These are phyloP conservation scores for Hydractinia echinata DNA, from an alignment of 30 jellyfish, hydroid and myxozoan species.

Conservation along the genomic window DNA sequence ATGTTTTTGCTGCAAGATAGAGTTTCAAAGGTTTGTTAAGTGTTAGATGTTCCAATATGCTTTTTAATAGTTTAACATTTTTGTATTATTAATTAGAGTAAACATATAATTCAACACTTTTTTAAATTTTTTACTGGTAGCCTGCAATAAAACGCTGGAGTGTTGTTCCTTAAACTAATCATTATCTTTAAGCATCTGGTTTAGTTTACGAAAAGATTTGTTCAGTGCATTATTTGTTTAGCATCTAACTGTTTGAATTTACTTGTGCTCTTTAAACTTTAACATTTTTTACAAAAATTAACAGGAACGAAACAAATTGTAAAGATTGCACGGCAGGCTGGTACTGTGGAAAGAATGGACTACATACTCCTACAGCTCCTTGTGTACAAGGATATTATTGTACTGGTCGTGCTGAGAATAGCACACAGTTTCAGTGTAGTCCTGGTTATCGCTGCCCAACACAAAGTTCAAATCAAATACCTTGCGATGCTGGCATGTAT, in stretches of 20 bases:
- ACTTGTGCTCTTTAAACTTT: neutral
- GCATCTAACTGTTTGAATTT: neutral
- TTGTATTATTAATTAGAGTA: neutral
- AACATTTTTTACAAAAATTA: too few species aligned
- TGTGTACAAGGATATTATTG: constrained; percentile 88
- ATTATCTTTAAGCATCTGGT: too few species aligned
- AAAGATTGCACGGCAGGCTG: constrained; percentile 86
- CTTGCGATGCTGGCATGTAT: constrained; percentile 86
- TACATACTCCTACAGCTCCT: constrained; percentile 56
- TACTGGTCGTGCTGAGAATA: constrained; percentile 62
- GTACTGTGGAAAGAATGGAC: constrained; percentile 78
- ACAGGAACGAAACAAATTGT: constrained; percentile 44
- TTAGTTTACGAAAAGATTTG: too few species aligned
- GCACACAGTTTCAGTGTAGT: constrained; percentile 53
- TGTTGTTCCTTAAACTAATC: too few species aligned
- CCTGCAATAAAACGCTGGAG: too few species aligned
- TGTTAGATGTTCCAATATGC: too few species aligned
- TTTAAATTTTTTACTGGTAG: too few species aligned
- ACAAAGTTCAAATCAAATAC: constrained; percentile 47
- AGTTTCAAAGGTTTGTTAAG: too few species aligned
- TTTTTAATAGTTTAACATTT: neutral
- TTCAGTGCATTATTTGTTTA: too few species aligned
- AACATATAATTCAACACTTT: too few species aligned
- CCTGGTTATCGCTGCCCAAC: constrained; percentile 79
- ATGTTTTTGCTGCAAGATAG: too few species aligned